Evolutionary conservation across 2,113 vertebrate genomes (phyloP).

Genomic region (Aspiorhynchus laticeps): DNA sequence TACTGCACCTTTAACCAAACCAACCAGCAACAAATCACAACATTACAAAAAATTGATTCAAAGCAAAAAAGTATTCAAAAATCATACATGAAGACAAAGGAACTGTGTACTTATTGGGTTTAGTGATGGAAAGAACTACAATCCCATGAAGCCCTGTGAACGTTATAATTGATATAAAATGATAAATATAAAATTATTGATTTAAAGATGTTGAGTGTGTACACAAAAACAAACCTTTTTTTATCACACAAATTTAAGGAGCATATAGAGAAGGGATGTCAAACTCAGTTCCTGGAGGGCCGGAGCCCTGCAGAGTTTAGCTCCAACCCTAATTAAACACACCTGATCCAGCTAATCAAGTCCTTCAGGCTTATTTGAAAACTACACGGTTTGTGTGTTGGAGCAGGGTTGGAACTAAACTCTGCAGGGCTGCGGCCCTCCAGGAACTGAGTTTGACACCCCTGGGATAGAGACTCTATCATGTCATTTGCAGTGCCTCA

Average conservation of each 20-base stretch:
- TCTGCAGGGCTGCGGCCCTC: no score
- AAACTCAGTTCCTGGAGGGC: no score
- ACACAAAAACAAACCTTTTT: neutral
- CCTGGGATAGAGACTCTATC: no score
- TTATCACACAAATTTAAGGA: neutral
- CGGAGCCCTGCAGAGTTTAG: no score
- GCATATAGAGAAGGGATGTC: no score
- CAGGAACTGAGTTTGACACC: no score
- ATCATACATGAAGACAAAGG: neutral
- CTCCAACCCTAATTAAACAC: no score
- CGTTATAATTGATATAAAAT: neutral
- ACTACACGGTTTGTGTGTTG: no score
- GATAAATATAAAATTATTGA: neutral
- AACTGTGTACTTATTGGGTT: neutral
- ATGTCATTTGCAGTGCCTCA: no score
- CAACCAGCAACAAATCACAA: neutral
- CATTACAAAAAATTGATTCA: neutral
- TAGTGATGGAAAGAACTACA: neutral
- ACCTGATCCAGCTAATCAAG: no score
- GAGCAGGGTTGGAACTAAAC: no score
- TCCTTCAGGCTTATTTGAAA: no score
- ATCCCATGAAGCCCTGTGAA: neutral
- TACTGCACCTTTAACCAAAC: neutral
- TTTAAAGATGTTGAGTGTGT: neutral
- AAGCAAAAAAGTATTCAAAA: neutral